Base-by-base conservation (phyloP, 2,797 vertebrate genomes). In the Eospalax fontanierii region DNA sequence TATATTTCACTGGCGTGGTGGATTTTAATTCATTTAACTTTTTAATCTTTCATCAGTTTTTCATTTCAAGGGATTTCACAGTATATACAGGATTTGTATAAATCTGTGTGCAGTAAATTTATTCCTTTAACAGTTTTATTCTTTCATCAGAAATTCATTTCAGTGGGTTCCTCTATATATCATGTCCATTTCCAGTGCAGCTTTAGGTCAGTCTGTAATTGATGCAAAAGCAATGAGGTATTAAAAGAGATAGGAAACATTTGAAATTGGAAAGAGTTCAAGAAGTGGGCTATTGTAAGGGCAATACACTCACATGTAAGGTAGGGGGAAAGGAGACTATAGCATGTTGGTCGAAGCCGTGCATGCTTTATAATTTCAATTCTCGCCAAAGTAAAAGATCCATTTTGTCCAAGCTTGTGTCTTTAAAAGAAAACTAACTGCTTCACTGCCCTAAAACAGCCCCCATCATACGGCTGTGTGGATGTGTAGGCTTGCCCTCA, bases 101-200 rank as follows among this genome's bases (percentile, higher is more conserved):
- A 98, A 98, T 98, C 98, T 98, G 95, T 96, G 91, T 96, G 97
- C 98, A 98, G 97, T 98, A 98, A 98, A 98, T 98, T 98, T 98
- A 97, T 98, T 98, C 98, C 97, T 97, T 97, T 98, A 98, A 97
- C 98, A 98, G 97, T 98, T 99, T 98, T 98, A 98, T 98, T 98
- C 97, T 98, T 98, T 98, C 98, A 98, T 98, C 98, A 98, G 98
- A 98, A 98, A 98, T 98, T 98, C 97, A 98, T 98, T 98, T 98
- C 98, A 98, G 98, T 98, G 97, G 97, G 98, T 98, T 98, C 97
- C 46, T 87, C 98, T 96, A 97, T 98, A 98, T 98, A 98, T 98
- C 98, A 98, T 92, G 97, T 98, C 96, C 92, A 97, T 75, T 98
- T 98, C 97, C 96, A 97, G 95, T 95, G 97, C 97, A 97, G 97